phyloP scores from a whole-genome alignment of 2,113 vertebrate genomes.

The Hypanus sabinus region DNA sequence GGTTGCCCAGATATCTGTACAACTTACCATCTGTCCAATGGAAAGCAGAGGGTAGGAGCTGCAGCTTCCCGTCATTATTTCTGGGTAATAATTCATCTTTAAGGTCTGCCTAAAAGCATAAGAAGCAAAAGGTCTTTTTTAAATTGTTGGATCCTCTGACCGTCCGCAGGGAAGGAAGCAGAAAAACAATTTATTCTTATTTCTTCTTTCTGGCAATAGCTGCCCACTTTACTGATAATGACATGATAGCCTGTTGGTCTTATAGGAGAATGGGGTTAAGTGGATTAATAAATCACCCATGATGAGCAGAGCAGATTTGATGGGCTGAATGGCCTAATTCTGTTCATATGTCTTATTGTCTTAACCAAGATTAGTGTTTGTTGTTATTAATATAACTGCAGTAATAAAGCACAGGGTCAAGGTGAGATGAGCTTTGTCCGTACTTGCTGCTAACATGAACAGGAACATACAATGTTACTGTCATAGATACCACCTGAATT shows the following conservation, averaged over 20 bases:
- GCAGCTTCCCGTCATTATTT: slow-evolving; percentile 6
- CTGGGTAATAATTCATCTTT: slow-evolving; percentile 32
- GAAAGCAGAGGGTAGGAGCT: slow-evolving; percentile 3
- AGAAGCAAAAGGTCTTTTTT: not conserved
- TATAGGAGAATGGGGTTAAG: too few relatives aligned
- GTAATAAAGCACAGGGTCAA: not conserved
- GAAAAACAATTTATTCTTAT: not conserved
- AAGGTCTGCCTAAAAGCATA: not conserved
- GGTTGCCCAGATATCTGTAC: not conserved
- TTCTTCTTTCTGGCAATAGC: not conserved
- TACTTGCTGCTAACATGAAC: too few relatives aligned
- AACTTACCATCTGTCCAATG: not conserved
- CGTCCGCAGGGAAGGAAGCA: not conserved
- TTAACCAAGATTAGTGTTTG: not conserved
- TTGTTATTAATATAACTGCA: not conserved
- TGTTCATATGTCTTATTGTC: too few relatives aligned
- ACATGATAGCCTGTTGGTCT: not conserved
- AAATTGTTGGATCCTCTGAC: not conserved
- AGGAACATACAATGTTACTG: not conserved
- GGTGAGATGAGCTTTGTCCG: not conserved
- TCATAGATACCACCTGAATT: not conserved
- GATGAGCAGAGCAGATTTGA: too few relatives aligned
- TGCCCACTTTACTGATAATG: not conserved
- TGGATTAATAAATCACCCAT: too few relatives aligned
- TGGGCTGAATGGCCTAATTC: too few relatives aligned